phyloP scores from a whole-genome alignment of 2,888 invertebrate genomes.

The Dinocampus coccinellae region DNA sequence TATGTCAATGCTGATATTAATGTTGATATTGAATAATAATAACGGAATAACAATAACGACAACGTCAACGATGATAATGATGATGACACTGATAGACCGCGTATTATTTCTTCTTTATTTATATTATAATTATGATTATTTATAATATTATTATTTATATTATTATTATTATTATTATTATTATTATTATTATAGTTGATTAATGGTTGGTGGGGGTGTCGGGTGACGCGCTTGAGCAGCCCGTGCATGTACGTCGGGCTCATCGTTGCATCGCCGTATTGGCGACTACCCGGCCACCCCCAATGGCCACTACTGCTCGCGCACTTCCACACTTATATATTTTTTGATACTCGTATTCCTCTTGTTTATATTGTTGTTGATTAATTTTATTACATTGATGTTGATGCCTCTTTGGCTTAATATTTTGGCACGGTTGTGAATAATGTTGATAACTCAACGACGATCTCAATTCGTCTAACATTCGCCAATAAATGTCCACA shows the following conservation, averaged over 20 bases:
- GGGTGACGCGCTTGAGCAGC: conserved; percentile 60
- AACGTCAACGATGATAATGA: conserved; percentile 3
- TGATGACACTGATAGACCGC: conserved; percentile 11
- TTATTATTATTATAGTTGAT: not conserved
- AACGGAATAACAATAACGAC: conserved; percentile 3
- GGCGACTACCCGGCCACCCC: conserved; percentile 56
- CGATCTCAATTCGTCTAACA: conserved; percentile 19
- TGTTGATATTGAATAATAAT: not conserved
- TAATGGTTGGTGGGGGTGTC: conserved; percentile 53
- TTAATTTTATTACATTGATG: conserved; percentile 23
- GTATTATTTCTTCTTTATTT: not conserved
- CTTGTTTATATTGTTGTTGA: not conserved
- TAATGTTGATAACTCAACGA: conserved; percentile 1
- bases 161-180: conserved; percentile 1
- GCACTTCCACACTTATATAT: conserved; percentile 38
- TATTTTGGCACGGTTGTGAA: not conserved
- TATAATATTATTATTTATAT: too few relatives aligned
- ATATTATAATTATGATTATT: not conserved
- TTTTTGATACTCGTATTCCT: conserved; percentile 2
- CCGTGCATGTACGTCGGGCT: conserved; percentile 61
- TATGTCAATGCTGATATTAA: not conserved
- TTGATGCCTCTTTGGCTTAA: conserved; percentile 14
- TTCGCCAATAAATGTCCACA: conserved; percentile 44
- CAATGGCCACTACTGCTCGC: conserved; percentile 45
- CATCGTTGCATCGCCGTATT: conserved; percentile 68